phyloP scores from a whole-genome alignment of 2,888 invertebrate genomes.

The Eupeodes luniger region DNA sequence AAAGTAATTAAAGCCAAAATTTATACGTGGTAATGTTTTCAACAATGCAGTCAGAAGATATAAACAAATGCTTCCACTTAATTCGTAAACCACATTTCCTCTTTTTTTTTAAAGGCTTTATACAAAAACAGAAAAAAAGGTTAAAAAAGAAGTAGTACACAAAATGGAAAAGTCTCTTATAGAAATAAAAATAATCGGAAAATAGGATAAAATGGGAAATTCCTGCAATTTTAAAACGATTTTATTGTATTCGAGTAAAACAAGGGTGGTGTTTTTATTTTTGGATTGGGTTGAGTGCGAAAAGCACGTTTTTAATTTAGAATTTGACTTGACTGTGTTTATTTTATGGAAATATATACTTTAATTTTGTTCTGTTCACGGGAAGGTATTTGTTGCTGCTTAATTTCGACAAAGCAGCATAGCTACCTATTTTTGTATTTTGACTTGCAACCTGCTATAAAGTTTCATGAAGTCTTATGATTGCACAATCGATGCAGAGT shows the following conservation, averaged over 20 bases:
- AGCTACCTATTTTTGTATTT: no score
- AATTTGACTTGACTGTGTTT: conserved; percentile 61
- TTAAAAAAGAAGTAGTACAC: neutral
- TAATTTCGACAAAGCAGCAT: no score
- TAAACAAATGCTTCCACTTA: conserved; percentile 37
- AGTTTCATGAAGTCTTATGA: no score
- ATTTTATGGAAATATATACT: conserved; percentile 50
- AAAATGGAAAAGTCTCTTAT: conserved; percentile 31
- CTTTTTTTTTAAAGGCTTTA: neutral
- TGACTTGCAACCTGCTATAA: no score
- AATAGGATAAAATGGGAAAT: conserved; percentile 18
- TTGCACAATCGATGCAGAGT: no score
- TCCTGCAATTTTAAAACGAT: conserved; percentile 18
- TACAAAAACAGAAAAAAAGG: neutral
- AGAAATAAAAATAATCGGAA: conserved; percentile 44
- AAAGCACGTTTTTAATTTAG: conserved; percentile 75
- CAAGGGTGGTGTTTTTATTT: no score
- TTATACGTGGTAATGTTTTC: conserved; percentile 35
- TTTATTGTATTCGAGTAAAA: neutral
- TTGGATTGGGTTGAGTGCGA: conserved; percentile 23
- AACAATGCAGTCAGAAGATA: conserved; percentile 20
- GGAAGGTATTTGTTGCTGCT: no score
- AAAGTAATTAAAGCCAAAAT: conserved; percentile 69
- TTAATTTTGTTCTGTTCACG: no score
- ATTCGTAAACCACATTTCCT: conserved; percentile 64